A percentile compares a stretch with the other conserved stretches of the same genome.
Conservation (phyloP, 2,888 invertebrate species). For the Drosophila conformis region DNA sequence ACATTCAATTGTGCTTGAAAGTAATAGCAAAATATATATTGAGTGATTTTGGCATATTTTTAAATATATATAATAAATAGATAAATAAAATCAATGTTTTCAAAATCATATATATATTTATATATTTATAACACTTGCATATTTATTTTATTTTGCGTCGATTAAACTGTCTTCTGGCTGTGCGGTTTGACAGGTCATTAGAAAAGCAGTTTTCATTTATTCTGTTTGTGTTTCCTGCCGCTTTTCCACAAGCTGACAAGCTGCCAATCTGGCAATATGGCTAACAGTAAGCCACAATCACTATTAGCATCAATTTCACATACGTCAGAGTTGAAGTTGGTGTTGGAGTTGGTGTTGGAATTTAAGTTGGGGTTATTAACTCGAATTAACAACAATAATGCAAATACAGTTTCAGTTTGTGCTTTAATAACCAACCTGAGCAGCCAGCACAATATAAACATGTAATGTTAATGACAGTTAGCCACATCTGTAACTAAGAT, state of each 20-base stretch:
- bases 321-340: constrained; percentile 12
- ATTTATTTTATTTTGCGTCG: not conserved
- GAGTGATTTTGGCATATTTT: too few relatives aligned
- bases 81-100: too few relatives aligned
- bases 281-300: constrained; percentile 57
- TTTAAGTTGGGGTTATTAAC: constrained; percentile 22
- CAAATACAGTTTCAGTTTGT: constrained; percentile 22
- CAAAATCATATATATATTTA: too few relatives aligned
- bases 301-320: constrained; percentile 31
- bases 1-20: not conserved
- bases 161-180: not conserved
- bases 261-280: not conserved
- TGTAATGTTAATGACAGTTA: constrained; percentile 17
- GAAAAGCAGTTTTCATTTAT: not conserved
- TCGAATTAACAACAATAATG: constrained; percentile 44
- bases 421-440: constrained; percentile 32
- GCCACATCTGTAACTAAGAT: constrained; percentile 3
- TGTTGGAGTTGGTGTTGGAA: not conserved
- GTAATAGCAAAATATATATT: too few relatives aligned
- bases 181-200: not conserved
- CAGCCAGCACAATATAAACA: constrained; percentile 31
- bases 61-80: too few relatives aligned
- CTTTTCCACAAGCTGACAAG: constrained; percentile 1
- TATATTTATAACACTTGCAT: not conserved
- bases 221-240: not conserved